Base-by-base conservation (phyloP, 2,888 invertebrate species). In the Cosmopolites sordidus region DNA sequence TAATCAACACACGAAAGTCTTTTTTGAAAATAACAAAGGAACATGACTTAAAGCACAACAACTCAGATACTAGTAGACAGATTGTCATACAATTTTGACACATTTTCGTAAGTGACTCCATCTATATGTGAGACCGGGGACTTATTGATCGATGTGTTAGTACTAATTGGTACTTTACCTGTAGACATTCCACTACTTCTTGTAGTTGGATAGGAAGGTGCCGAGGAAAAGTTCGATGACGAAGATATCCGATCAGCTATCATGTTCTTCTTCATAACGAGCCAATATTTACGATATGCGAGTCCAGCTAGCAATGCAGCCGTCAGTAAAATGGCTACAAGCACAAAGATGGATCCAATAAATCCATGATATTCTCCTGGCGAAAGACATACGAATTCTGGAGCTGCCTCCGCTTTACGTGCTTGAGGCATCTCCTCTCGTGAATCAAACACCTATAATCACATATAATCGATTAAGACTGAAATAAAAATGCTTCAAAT, bases 331-430 rank as follows among this genome's bases (percentile, higher is more conserved):
- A 91, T 74, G 6, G 88, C 83, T 62, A 90, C 80, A 27, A 92
- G 76, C 9, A 87, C 80, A 54, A 89, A 83, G 0, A 92, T 79
- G 0, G 89, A 86, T 1, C 86, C 85, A 47, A 93, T 79, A n/a
- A 93, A 74, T 1, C 89, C 87, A 65, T 92, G 86, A 73, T 93
- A 92, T 72, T 92, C 91, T 48, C 88, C 82, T 2, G 85, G 83
- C 1, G 89, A 85, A 55, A 93, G 81, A 70, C 92, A 93, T 16
- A 92, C 84, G 1, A 83, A 86, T 58, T 86, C 81, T 29, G 79
- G 73, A 4, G 86, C 79, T 0, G 84, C 83, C 0, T 85, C 76
- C 0, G 85, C 78, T 22, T 81, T 80, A 47, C 83, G 80, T 45
- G 86, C 84, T 53, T 84, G 76, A 62, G 86, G 75, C 18, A 81